Percentiles rank a stretch among this genome's conserved stretches.
Evolutionary conservation across 2,888 invertebrate genomes (phyloP).

Genomic region (Pammene aurita): DNA sequence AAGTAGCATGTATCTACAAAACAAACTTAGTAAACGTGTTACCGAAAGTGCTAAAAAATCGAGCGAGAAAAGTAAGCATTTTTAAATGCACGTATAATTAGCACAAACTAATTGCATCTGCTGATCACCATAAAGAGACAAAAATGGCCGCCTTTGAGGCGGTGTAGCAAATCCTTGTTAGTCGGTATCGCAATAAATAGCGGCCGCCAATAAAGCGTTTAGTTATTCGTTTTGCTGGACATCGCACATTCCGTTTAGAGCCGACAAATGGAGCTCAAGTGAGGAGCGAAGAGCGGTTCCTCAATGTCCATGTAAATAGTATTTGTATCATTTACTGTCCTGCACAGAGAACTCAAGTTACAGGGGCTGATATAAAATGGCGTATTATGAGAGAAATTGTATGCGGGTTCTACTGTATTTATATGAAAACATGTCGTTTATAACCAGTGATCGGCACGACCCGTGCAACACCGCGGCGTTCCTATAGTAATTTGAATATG

Average conservation of each 20-base stretch:
- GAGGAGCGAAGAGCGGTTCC: background rate
- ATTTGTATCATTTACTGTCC: no score
- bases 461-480: no score
- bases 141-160: slow-evolving; percentile 7
- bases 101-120: background rate
- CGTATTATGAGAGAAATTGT: no score
- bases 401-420: no score
- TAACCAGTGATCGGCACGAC: no score
- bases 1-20: no score
- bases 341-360: no score
- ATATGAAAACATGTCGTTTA: no score
- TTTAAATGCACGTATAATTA: background rate
- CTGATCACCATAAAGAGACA: background rate
- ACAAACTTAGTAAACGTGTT: no score
- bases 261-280: slow-evolving; percentile 5
- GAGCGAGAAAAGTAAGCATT: background rate
- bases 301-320: no score
- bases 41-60: background rate
- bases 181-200: slow-evolving; percentile 33
- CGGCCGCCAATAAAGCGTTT: slow-evolving; percentile 34
- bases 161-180: slow-evolving; percentile 21
- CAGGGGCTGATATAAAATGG: no score
- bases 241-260: slow-evolving; percentile 43
- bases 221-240: slow-evolving; percentile 39
- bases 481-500: no score